phyloP scores from a whole-genome alignment of 1,140 invertebrate species.

The Neodiprion lecontei region DNA sequence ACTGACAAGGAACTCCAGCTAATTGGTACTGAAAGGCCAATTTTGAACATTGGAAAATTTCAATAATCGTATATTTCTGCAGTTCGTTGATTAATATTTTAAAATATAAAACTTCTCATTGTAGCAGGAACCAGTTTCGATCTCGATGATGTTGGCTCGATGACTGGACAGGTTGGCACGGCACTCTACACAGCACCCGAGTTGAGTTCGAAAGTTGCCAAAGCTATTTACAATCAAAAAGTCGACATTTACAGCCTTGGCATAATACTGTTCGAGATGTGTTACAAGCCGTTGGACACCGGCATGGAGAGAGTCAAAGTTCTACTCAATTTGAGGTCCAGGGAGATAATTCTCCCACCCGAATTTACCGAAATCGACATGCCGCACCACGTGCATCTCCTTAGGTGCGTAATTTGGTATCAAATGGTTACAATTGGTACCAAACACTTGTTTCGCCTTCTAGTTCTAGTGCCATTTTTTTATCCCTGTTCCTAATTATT shows the following conservation, averaged over 20 bases:
- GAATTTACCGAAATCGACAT: slow-evolving; percentile 64
- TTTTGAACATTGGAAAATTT: not conserved
- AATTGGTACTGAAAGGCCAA: slow-evolving; percentile 35
- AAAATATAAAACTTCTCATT: not conserved
- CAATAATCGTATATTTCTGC: not conserved
- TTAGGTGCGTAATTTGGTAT: slow-evolving; percentile 45
- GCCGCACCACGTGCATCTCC: slow-evolving; percentile 55
- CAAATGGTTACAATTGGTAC: not conserved
- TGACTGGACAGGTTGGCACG: slow-evolving; percentile 89
- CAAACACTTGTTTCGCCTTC: slow-evolving; percentile 20
- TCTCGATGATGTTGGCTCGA: slow-evolving; percentile 56
- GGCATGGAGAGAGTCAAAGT: slow-evolving; percentile 89
- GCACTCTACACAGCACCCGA: slow-evolving; percentile 94
- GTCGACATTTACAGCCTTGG: slow-evolving; percentile 93
- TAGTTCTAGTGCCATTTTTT: slow-evolving; percentile 54
- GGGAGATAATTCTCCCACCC: slow-evolving; percentile 72
- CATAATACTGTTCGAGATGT: slow-evolving; percentile 97
- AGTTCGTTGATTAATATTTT: slow-evolving; percentile 16
- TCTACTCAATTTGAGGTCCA: slow-evolving; percentile 71
- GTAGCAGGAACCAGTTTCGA: slow-evolving; percentile 43
- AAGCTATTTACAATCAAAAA: slow-evolving; percentile 88
- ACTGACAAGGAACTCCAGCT: slow-evolving; percentile 41
- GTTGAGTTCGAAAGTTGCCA: slow-evolving; percentile 70
- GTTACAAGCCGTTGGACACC: slow-evolving; percentile 77
- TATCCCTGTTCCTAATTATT: not conserved